Evolutionary conservation across 2,797 vertebrate species (phyloP), one percentile per base, ranked within the genome.

Genomic region (Lepilemur septentrionalis): DNA sequence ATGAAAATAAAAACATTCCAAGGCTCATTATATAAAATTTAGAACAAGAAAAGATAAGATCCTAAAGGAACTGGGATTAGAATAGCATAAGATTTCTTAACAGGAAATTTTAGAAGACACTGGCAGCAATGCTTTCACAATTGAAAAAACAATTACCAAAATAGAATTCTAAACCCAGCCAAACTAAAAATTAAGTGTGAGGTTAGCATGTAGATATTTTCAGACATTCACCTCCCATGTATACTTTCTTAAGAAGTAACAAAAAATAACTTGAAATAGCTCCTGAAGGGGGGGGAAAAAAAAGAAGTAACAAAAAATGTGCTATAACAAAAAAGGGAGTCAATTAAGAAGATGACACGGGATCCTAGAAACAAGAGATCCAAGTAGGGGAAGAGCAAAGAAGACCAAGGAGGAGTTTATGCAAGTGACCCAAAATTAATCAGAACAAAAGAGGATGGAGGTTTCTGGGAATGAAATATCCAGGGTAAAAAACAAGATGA

Each of bases 121-220:
- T 32, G 30, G 61, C 30, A 15, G 28, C 30, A 63, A 63, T 32
- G 28, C 61, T 30, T 63, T 63, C 13, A 63, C 6, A 63, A 63
- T 63, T 63, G 14, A 63, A 84, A 59, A 89, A 89, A 76, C 4
- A 0, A 94, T 59, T 76, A 76, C 50, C 70, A 61, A 84, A 84
- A 69, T 28, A 67, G 61, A 84, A 84, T 84, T 90, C 87, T 94
- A 94, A 94, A 59, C 22, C n/a, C 41, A 82, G 18, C 30, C 46
- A 84, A 89, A 79, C 43, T 84, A 69, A 94, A 84, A 90, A 70
- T 52, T 59, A 80, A 80, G 50, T 35, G 25, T 90, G 20, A 70
- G 52, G 87, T 78, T 89, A 83, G 79, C 76, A 82, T 69, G 25
- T 82, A 83, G 48, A 48, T 30, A 78, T 41, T 89, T 94, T 78